Evolutionary conservation across 2,113 vertebrate genomes (phyloP).

Genomic region (Vulpes ferrilata): DNA sequence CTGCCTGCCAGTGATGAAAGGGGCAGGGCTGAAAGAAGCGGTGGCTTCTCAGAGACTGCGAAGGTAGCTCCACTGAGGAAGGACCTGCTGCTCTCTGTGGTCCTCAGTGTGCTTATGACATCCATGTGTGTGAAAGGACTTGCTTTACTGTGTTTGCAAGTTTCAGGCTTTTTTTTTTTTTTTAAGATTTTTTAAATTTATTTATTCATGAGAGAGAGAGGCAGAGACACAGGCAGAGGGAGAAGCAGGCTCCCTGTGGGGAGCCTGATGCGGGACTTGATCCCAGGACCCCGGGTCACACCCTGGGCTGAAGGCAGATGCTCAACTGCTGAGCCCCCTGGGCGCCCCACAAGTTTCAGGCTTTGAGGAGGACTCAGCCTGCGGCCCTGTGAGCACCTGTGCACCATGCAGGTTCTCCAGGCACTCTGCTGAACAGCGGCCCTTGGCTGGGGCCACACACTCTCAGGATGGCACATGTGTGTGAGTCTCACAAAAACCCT

Average conservation of each 20-base stretch:
- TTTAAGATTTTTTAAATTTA: too few species aligned
- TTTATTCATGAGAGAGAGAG: too few species aligned
- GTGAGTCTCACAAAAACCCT: background rate
- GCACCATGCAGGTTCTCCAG: accelerated
- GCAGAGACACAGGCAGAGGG: too few species aligned
- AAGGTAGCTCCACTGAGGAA: background rate
- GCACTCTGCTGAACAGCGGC: background rate
- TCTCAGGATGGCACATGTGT: background rate
- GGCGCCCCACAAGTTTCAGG: too few species aligned
- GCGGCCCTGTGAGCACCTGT: accelerated
- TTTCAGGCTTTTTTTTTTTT: too few species aligned
- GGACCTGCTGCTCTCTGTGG: background rate
- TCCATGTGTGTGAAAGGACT: background rate
- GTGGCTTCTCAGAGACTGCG: background rate
- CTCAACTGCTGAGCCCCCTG: too few species aligned
- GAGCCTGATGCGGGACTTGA: too few species aligned
- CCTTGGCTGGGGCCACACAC: background rate
- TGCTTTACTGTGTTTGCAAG: background rate
- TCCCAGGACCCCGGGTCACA: too few species aligned
- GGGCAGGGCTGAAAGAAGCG: background rate
- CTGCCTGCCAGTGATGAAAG: background rate
- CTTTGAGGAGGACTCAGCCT: background rate
- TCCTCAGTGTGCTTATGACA: background rate
- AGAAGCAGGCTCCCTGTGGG: too few species aligned
- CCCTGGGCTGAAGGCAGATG: too few species aligned